phyloP scores from a whole-genome alignment of 2,888 invertebrate species.

The Mesorhabditis spiculigera region DNA sequence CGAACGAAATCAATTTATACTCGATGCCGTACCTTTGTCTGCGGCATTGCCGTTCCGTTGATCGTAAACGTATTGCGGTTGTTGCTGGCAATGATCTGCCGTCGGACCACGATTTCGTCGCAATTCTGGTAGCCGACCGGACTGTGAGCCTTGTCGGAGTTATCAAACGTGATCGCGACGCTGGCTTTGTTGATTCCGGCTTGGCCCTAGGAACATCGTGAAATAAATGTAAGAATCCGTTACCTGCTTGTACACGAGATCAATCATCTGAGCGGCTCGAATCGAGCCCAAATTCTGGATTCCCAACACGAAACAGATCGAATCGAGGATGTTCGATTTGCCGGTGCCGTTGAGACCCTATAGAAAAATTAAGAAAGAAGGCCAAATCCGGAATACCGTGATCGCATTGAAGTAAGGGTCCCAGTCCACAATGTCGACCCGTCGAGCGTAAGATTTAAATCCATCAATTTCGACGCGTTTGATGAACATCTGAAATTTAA shows the following conservation, averaged over 20 bases:
- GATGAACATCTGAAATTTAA: constrained; percentile 73
- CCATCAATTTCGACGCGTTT: constrained; percentile 89
- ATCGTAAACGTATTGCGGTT: constrained; percentile 77
- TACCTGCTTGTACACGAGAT: constrained; percentile 4
- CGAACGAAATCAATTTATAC: not conserved
- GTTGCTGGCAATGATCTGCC: constrained; percentile 39
- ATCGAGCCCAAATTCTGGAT: constrained; percentile 76
- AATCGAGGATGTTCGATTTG: constrained; percentile 74
- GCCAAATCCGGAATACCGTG: constrained; percentile 66
- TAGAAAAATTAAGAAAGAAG: constrained; percentile 7
- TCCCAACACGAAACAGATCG: constrained; percentile 94
- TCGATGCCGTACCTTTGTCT: constrained; percentile 64
- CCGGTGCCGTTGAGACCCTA: constrained; percentile 40
- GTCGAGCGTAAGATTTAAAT: constrained; percentile 92
- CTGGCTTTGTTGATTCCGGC: constrained; percentile 90
- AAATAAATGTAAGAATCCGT: constrained; percentile 61
- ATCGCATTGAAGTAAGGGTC: constrained; percentile 95
- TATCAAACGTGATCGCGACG: constrained; percentile 92
- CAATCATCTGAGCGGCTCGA: constrained; percentile 26
- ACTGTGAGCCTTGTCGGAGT: constrained; percentile 71
- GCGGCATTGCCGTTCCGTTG: constrained; percentile 84
- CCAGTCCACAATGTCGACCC: constrained; percentile 86
- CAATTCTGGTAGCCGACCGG: constrained; percentile 87
- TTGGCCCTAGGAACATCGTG: constrained; percentile 76
- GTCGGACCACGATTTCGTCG: constrained; percentile 78